Conservation (phyloP, 1,140 invertebrate species). For the Ips typographus region DNA sequence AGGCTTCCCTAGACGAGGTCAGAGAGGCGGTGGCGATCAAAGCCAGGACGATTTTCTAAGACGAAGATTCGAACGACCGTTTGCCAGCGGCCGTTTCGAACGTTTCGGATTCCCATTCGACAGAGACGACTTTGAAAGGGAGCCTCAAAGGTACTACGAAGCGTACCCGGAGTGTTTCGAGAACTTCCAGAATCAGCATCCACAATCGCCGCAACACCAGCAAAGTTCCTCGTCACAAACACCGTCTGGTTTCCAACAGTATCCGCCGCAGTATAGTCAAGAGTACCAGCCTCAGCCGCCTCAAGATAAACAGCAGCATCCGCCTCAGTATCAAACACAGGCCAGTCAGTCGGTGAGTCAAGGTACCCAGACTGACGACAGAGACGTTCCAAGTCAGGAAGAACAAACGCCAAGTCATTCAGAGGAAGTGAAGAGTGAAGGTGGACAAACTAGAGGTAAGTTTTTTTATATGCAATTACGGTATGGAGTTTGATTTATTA, state of each 20-base stretch:
- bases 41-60: constrained; percentile 44
- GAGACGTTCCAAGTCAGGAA: constrained; percentile 11
- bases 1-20: constrained; percentile 52
- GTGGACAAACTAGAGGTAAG: constrained; percentile 41
- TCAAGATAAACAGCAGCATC: constrained; percentile 1
- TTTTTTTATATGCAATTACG: too few species aligned
- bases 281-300: constrained; percentile 24
- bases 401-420: constrained; percentile 20
- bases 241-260: constrained; percentile 38
- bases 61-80: constrained; percentile 44
- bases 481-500: not conserved
- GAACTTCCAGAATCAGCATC: constrained; percentile 32
- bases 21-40: constrained; percentile 39
- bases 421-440: constrained; percentile 36
- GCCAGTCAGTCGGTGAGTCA: constrained; percentile 22
- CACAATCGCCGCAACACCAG: constrained; percentile 43
- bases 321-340: constrained; percentile 13
- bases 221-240: constrained; percentile 19
- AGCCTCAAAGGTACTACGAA: constrained; percentile 29
- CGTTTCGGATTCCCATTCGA: constrained; percentile 60
- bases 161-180: constrained; percentile 34
- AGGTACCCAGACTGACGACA: constrained; percentile 22
- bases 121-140: constrained; percentile 41
- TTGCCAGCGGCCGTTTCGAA: constrained; percentile 52
- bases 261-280: constrained; percentile 20